These are phyloP conservation scores for Drosophila mercatorum DNA, from an alignment of 2,888 invertebrate species.

Conservation along the genomic window DNA sequence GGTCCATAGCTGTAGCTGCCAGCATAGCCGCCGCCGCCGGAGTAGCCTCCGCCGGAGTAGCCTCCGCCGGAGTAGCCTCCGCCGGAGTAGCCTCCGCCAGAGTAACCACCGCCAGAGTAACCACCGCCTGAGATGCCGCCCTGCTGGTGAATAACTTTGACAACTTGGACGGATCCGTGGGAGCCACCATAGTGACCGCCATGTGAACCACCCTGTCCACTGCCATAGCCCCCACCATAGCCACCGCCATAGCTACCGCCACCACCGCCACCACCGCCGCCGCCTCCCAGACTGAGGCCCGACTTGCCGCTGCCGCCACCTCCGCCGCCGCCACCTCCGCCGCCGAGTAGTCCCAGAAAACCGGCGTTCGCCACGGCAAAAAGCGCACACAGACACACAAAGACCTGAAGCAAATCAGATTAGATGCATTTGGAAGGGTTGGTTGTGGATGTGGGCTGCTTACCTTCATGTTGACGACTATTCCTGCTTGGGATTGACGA, in stretches of 20 bases:
- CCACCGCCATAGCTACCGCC: slow-evolving; percentile 30
- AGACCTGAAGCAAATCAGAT: slow-evolving; percentile 54
- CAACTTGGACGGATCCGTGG: slow-evolving; percentile 58
- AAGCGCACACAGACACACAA: slow-evolving; percentile 73
- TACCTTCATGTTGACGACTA: slow-evolving; percentile 73
- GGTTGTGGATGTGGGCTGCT: slow-evolving; percentile 17
- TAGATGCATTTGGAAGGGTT: background rate
- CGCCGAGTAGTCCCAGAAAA: slow-evolving; percentile 66
- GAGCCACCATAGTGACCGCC: slow-evolving; percentile 19
- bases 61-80: slow-evolving; percentile 40
- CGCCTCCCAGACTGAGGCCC: slow-evolving; percentile 46
- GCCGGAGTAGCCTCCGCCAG: too few relatives aligned
- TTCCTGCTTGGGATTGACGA: slow-evolving; percentile 44
- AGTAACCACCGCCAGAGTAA: slow-evolving; percentile 36
- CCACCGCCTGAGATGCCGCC: slow-evolving; percentile 47
- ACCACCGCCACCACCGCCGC: slow-evolving; percentile 45
- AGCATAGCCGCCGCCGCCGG: slow-evolving; percentile 46
- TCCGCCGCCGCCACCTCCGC: slow-evolving; percentile 58
- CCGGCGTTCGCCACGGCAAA: slow-evolving; percentile 78
- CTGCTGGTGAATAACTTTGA: slow-evolving; percentile 63
- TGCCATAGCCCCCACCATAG: background rate
- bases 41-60: slow-evolving; percentile 42
- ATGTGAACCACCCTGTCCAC: background rate
- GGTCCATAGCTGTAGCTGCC: slow-evolving; percentile 63
- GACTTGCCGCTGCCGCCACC: slow-evolving; percentile 46